Percentiles rank a stretch among this genome's conserved stretches.
phyloP scores from a whole-genome alignment of 1,140 invertebrate genomes.

The Pygmarrhopalites habei region DNA sequence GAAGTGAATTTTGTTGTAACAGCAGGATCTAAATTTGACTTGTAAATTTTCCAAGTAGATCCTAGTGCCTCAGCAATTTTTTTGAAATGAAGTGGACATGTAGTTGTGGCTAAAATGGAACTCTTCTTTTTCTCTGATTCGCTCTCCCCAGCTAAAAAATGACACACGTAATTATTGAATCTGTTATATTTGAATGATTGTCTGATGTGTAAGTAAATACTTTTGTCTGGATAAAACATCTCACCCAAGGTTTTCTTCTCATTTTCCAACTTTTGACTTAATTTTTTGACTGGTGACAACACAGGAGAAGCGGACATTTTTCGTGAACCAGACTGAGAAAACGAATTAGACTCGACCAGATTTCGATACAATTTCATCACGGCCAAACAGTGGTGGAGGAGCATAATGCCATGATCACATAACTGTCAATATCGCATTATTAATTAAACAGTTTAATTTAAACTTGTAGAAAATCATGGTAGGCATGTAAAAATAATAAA shows the following conservation, averaged over 20 bases:
- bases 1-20: slow-evolving; percentile 65
- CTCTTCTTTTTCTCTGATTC: slow-evolving; percentile 30
- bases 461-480: too few species aligned
- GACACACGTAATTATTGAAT: too few species aligned
- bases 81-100: slow-evolving; percentile 29
- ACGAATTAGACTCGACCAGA: slow-evolving; percentile 14
- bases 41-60: slow-evolving; percentile 32
- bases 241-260: slow-evolving; percentile 34
- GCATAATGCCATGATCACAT: slow-evolving; percentile 18
- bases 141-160: slow-evolving; percentile 7
- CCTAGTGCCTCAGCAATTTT: slow-evolving; percentile 26
- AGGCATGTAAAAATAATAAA: too few species aligned
- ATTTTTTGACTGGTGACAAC: slow-evolving; percentile 37
- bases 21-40: slow-evolving; percentile 62
- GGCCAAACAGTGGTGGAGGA: slow-evolving; percentile 30
- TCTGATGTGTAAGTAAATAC: neutral
- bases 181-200: too few species aligned
- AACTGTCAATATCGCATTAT: too few species aligned
- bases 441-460: too few species aligned
- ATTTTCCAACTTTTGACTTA: slow-evolving; percentile 27
- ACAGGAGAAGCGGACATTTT: slow-evolving; percentile 29
- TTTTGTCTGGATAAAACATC: neutral
- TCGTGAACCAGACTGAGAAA: slow-evolving; percentile 1
- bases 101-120: slow-evolving; percentile 3
- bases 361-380: slow-evolving; percentile 36